These are phyloP conservation scores for Acinonyx jubatus DNA, from an alignment of 2,113 vertebrate species.

Conservation along the genomic window DNA sequence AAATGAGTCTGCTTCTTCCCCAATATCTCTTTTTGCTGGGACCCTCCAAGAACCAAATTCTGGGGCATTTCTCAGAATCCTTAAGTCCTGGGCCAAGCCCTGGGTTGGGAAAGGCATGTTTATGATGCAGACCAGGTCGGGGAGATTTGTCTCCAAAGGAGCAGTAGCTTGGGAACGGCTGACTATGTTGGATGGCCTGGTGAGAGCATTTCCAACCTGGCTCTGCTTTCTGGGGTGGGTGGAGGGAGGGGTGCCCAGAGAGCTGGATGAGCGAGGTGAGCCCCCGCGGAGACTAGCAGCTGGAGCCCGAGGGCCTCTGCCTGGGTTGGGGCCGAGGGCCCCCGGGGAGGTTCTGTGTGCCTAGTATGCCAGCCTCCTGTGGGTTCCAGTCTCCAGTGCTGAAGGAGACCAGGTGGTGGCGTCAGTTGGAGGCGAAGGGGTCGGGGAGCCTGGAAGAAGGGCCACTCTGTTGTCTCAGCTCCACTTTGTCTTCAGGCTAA, in stretches of 20 bases:
- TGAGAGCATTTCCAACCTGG: neutral
- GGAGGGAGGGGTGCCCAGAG: accelerated
- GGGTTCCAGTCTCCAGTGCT: neutral
- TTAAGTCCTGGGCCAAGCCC: neutral
- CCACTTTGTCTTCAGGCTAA: neutral
- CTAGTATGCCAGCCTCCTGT: accelerated
- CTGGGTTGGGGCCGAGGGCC: neutral
- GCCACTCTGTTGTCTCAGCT: neutral
- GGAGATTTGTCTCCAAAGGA: neutral
- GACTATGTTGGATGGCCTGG: neutral
- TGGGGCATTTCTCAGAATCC: neutral
- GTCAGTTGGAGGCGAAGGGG: neutral
- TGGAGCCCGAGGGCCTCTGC: neutral
- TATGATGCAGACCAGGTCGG: neutral
- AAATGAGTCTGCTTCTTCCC: neutral
- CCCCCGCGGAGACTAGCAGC: neutral
- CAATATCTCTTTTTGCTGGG: too few relatives aligned
- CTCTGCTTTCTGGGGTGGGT: neutral
- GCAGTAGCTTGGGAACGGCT: neutral
- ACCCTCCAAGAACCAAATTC: neutral
- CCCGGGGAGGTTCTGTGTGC: neutral
- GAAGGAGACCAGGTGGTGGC: neutral
- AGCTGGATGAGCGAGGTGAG: neutral
- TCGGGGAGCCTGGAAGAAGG: neutral
- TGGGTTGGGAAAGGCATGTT: neutral